Percentiles rank a stretch among this genome's conserved stretches.
phyloP scores from a whole-genome alignment of 1,140 invertebrate species.

The Drosophila cardini region DNA sequence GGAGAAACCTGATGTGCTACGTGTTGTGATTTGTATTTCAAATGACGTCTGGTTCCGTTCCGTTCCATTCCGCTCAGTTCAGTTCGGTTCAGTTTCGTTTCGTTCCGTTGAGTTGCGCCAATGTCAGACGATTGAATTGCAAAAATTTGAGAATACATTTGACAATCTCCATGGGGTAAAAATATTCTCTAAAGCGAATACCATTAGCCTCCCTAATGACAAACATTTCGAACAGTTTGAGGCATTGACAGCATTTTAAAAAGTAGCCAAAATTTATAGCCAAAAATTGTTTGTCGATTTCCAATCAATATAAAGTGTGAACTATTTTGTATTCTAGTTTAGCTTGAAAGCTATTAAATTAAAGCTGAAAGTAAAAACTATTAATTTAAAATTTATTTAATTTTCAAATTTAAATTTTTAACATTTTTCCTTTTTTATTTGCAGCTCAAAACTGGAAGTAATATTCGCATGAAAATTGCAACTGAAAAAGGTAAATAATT shows the following conservation, averaged over 20 bases:
- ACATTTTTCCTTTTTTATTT: slow-evolving; percentile 56
- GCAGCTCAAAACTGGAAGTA: slow-evolving; percentile 37
- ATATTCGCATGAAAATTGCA: slow-evolving; percentile 74
- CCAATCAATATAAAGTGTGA: slow-evolving; percentile 10
- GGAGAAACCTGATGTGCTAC: slow-evolving; percentile 76
- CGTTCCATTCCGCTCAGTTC: background rate
- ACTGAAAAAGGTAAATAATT: slow-evolving; percentile 64
- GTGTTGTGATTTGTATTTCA: slow-evolving; percentile 70
- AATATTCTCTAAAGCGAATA: slow-evolving; percentile 3
- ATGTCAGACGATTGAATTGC: slow-evolving; percentile 26
- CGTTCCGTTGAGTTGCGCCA: slow-evolving; percentile 49
- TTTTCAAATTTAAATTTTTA: no score
- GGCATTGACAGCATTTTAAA: slow-evolving; percentile 3
- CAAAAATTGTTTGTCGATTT: slow-evolving; percentile 32
- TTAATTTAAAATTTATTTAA: no score
- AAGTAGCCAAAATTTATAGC: background rate
- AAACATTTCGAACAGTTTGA: background rate
- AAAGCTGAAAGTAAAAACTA: no score
- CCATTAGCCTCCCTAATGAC: slow-evolving; percentile 3
- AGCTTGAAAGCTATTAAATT: no score
- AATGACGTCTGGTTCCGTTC: slow-evolving; percentile 67
- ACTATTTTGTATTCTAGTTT: no score
- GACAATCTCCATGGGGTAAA: slow-evolving; percentile 1
- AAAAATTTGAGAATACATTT: slow-evolving; percentile 24
- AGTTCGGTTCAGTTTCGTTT: slow-evolving; percentile 37